These are phyloP conservation scores for Anastatus disparis DNA, from an alignment of 1,140 invertebrate genomes.

Conservation along the genomic window DNA sequence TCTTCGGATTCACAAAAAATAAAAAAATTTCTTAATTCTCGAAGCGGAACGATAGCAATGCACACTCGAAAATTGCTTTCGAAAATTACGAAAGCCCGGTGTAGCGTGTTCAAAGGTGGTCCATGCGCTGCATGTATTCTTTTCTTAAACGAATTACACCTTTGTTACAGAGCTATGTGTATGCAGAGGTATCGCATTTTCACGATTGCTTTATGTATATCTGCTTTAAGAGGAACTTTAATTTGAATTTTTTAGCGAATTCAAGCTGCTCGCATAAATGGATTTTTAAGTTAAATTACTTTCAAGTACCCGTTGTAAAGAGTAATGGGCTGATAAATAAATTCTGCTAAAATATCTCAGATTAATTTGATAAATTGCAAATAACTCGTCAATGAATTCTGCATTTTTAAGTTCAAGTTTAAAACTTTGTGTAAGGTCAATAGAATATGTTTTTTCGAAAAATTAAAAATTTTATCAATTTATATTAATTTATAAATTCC, in stretches of 20 bases:
- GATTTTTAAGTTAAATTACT: no score
- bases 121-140: constrained; percentile 51
- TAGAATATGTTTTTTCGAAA: no score
- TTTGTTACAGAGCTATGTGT: constrained; percentile 45
- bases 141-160: background rate
- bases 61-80: constrained; percentile 34
- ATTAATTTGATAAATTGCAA: no score
- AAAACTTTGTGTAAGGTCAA: no score
- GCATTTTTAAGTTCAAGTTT: no score
- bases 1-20: no score
- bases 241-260: constrained; percentile 53
- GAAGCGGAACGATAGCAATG: constrained; percentile 43
- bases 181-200: background rate
- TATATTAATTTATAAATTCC: no score
- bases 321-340: no score
- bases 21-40: constrained; percentile 59
- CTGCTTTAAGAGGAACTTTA: constrained; percentile 45
- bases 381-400: background rate
- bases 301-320: no score
- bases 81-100: constrained; percentile 40
- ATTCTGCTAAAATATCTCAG: no score
- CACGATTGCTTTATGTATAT: constrained; percentile 21
- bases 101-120: constrained; percentile 47
- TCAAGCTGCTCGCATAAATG: background rate
- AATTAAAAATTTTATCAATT: no score